These are phyloP conservation scores for Sinocyclocheilus rhinocerous DNA, from an alignment of 2,113 vertebrate genomes.

Conservation along the genomic window DNA sequence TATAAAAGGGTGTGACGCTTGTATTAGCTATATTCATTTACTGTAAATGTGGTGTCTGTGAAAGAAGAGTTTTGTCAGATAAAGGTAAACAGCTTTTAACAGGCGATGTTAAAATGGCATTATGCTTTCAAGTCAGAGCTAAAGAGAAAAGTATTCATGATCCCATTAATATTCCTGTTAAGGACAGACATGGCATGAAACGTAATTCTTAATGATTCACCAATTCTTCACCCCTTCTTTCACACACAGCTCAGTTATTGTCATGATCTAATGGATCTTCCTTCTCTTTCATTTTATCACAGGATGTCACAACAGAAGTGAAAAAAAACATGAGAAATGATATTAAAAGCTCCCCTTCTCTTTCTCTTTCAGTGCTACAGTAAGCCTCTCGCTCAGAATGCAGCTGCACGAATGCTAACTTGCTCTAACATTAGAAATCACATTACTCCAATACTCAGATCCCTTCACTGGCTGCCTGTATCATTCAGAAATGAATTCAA, in stretches of 20 bases:
- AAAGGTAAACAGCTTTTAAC: not conserved
- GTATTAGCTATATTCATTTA: not conserved
- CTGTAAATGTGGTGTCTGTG: not conserved
- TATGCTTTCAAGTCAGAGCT: conserved; percentile 15
- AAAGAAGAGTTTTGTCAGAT: not conserved
- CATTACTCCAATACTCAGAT: no score
- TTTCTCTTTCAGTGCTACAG: not conserved
- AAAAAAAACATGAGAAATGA: conserved; percentile 26
- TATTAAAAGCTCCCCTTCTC: conserved; percentile 37
- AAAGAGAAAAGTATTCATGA: conserved; percentile 9
- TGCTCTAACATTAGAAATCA: no score
- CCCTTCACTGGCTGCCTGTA: no score
- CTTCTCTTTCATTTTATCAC: conserved; percentile 29
- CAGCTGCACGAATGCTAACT: no score
- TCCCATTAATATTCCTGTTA: conserved; percentile 3
- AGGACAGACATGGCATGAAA: not conserved
- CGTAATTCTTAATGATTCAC: conserved; percentile 8
- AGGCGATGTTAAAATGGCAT: not conserved
- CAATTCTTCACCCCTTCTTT: not conserved
- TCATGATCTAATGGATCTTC: conserved; percentile 46
- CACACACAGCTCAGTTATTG: conserved; percentile 16
- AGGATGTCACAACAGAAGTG: conserved; percentile 27
- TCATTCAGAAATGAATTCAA: no score
- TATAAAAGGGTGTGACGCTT: not conserved
- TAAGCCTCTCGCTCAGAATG: no score